Evolutionary conservation across 2,888 invertebrate species (phyloP).

Genomic region (Slavum lentiscoides): DNA sequence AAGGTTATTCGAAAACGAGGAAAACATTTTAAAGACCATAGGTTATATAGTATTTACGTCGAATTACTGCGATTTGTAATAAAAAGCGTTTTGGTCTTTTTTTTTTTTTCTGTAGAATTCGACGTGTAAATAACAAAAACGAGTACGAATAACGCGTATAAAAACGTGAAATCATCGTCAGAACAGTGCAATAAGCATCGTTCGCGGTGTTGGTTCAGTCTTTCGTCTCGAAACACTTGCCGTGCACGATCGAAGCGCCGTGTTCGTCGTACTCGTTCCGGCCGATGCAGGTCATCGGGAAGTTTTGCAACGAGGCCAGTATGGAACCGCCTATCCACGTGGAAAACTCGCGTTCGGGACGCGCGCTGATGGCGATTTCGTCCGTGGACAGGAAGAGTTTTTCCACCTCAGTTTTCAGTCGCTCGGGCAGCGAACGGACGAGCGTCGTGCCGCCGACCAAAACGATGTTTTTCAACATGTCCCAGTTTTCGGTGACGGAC

Average conservation of each 20-base stretch:
- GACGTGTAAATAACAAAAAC: too few species aligned
- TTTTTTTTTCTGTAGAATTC: too few species aligned
- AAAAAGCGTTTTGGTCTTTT: too few species aligned
- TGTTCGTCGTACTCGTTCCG: slow-evolving; percentile 97
- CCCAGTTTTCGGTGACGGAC: slow-evolving; percentile 89
- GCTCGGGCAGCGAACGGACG: slow-evolving; percentile 95
- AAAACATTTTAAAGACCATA: too few species aligned
- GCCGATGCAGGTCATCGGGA: slow-evolving; percentile 94
- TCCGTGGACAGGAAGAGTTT: slow-evolving; percentile 71
- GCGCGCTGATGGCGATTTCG: slow-evolving; percentile 79
- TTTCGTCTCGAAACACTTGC: slow-evolving; percentile 76
- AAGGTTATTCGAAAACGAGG: too few species aligned
- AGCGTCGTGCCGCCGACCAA: slow-evolving; percentile 78
- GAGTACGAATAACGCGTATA: too few species aligned
- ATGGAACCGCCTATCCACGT: slow-evolving; percentile 99
- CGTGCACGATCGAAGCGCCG: slow-evolving; percentile 92
- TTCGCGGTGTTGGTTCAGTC: too few species aligned
- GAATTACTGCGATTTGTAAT: too few species aligned
- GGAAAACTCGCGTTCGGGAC: slow-evolving; percentile 95
- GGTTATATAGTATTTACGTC: too few species aligned
- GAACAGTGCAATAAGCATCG: too few species aligned
- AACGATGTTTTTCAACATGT: slow-evolving; percentile 87
- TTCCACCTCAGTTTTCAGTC: slow-evolving; percentile 96
- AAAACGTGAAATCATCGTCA: too few species aligned
- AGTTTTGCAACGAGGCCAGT: slow-evolving; percentile 84